phyloP scores from a whole-genome alignment of 2,888 invertebrate species.

The Schizaphis graminum region DNA sequence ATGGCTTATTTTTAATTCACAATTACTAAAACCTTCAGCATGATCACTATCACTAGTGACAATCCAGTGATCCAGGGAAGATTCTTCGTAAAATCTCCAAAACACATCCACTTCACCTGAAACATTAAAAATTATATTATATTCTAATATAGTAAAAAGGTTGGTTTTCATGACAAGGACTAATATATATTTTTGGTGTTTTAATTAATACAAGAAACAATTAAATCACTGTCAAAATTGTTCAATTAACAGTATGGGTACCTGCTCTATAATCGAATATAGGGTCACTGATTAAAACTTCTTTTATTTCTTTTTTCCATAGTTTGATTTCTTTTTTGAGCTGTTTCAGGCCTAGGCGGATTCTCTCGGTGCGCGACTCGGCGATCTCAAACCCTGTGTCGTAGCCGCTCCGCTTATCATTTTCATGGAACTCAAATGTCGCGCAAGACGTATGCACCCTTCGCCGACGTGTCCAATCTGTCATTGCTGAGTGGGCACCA shows the following conservation, averaged over 20 bases:
- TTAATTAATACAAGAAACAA: not conserved
- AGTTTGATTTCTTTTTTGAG: slow-evolving; percentile 60
- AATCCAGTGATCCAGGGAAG: slow-evolving; percentile 79
- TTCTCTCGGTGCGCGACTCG: not conserved
- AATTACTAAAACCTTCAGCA: slow-evolving; percentile 77
- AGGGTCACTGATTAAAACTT: slow-evolving; percentile 43
- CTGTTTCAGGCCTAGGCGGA: slow-evolving; percentile 32
- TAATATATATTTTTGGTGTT: not conserved
- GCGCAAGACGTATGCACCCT: not conserved
- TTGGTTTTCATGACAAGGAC: not conserved
- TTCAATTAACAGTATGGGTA: not conserved
- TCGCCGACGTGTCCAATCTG: not conserved
- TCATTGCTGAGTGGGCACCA: not conserved
- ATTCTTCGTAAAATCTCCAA: slow-evolving; percentile 80
- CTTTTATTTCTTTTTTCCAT: slow-evolving; percentile 58
- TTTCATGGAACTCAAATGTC: slow-evolving; percentile 45
- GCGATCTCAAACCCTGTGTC: slow-evolving; percentile 37
- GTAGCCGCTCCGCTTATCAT: slow-evolving; percentile 53
- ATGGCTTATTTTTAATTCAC: slow-evolving; percentile 73
- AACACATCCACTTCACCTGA: slow-evolving; percentile 80
- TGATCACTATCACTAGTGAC: slow-evolving; percentile 86
- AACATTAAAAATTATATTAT: not conserved
- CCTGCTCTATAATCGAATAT: slow-evolving; percentile 57
- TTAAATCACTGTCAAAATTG: not conserved
- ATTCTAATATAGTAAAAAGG: not conserved